Evolutionary conservation across 2,888 invertebrate genomes (phyloP).

Genomic region (Tridacna gigas): DNA sequence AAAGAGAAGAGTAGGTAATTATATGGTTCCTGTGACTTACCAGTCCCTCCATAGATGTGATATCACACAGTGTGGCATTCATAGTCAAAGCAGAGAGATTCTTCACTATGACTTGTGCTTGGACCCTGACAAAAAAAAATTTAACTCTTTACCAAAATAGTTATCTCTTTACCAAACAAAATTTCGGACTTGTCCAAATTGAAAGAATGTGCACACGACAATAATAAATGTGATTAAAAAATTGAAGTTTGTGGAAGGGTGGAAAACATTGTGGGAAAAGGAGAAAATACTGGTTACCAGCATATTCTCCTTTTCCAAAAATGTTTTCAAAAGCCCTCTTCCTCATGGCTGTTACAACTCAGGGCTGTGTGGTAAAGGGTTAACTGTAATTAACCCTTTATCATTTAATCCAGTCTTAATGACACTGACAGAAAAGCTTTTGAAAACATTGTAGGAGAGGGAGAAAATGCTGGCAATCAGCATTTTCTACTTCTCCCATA

Average conservation of each 20-base stretch:
- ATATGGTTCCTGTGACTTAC: constrained; percentile 71
- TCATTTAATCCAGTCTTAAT: too few species aligned
- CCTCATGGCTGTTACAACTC: too few species aligned
- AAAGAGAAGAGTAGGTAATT: too few species aligned
- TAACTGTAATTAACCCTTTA: too few species aligned
- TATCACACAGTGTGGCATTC: constrained; percentile 87
- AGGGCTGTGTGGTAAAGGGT: too few species aligned
- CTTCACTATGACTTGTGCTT: constrained; percentile 87
- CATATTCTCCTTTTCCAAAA: not conserved
- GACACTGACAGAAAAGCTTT: too few species aligned
- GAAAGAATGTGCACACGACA: too few species aligned
- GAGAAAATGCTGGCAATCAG: not conserved
- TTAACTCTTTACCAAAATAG: not conserved
- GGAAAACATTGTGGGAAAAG: not conserved
- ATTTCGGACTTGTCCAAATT: too few species aligned
- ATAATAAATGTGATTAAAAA: too few species aligned
- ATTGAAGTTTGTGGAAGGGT: not conserved
- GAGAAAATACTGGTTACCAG: not conserved
- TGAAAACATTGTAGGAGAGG: too few species aligned
- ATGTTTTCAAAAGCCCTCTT: too few species aligned
- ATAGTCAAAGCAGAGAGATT: constrained; percentile 88
- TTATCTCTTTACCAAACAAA: too few species aligned
- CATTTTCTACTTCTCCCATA: not conserved
- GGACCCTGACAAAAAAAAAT: constrained; percentile 76
- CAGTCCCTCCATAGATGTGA: constrained; percentile 88